A percentile compares a stretch with the other conserved stretches of the same genome.
phyloP scores from a whole-genome alignment of 37 sponge, comb jelly and placozoan genomes.

The Oscarella lobularis region DNA sequence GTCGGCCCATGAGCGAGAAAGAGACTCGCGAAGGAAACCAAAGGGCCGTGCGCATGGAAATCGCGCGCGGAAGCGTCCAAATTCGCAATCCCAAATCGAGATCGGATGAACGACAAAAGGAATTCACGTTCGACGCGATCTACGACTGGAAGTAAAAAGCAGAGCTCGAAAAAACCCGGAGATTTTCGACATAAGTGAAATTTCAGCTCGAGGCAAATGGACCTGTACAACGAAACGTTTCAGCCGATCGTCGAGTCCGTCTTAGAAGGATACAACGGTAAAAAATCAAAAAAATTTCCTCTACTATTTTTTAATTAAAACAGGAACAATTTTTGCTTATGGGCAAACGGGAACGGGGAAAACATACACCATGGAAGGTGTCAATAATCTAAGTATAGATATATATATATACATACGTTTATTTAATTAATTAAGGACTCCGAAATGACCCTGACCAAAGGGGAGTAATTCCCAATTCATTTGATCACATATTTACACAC shows the following conservation, averaged over 20 bases:
- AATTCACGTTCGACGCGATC: constrained; percentile 94
- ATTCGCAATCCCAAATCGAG: constrained; percentile 36
- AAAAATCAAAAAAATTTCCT: not conserved
- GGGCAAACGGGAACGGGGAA: constrained; percentile 98
- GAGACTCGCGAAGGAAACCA: constrained; percentile 43
- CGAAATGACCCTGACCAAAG: constrained; percentile 40
- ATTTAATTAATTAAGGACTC: constrained; percentile 28
- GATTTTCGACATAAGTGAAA: too few relatives aligned
- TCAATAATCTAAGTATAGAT: not conserved
- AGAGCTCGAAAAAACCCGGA: too few relatives aligned
- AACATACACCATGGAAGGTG: constrained; percentile 96
- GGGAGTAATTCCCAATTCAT: constrained; percentile 93
- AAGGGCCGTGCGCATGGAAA: constrained; percentile 66
- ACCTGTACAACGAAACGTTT: constrained; percentile 81
- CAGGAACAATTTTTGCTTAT: constrained; percentile 94
- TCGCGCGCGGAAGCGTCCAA: constrained; percentile 34
- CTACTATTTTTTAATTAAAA: constrained; percentile 3
- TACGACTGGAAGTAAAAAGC: constrained; percentile 83
- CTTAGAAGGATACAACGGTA: constrained; percentile 96
- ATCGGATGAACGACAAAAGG: constrained; percentile 24
- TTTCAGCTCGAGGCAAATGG: constrained; percentile 75
- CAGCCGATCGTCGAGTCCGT: constrained; percentile 85
- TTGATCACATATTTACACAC: constrained; percentile 90
- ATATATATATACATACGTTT: not conserved
- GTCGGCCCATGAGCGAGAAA: constrained; percentile 70